phyloP scores from a whole-genome alignment of 2,888 invertebrate species.

The Sthenelais limicola region DNA sequence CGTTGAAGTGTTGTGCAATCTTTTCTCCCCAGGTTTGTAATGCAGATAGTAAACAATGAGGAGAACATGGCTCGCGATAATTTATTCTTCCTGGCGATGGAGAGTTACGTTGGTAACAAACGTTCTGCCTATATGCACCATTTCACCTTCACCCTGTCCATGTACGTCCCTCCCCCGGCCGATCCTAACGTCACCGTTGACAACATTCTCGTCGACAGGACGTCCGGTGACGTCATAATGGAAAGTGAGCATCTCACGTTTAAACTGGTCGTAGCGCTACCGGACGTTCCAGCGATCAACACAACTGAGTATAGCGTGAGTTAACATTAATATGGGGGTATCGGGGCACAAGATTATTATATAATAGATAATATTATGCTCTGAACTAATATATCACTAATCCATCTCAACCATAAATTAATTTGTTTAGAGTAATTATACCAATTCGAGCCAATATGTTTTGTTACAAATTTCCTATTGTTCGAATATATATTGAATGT shows the following conservation, averaged over 20 bases:
- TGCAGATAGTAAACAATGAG: slow-evolving; percentile 51
- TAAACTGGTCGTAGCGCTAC: slow-evolving; percentile 47
- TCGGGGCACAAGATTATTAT: background rate
- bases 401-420: too few species aligned
- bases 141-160: slow-evolving; percentile 48
- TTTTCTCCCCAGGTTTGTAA: slow-evolving; percentile 50
- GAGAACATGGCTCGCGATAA: slow-evolving; percentile 31
- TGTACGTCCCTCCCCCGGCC: slow-evolving; percentile 29
- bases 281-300: slow-evolving; percentile 32
- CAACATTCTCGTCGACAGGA: background rate
- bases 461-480: too few species aligned
- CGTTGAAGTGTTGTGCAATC: too few species aligned
- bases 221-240: slow-evolving; percentile 53
- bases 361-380: too few species aligned
- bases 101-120: slow-evolving; percentile 55
- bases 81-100: slow-evolving; percentile 53
- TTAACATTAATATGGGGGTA: too few species aligned
- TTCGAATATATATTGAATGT: too few species aligned
- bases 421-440: too few species aligned
- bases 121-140: slow-evolving; percentile 53
- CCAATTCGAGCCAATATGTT: too few species aligned
- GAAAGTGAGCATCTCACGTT: slow-evolving; percentile 45
- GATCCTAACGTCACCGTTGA: slow-evolving; percentile 2
- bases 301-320: slow-evolving; percentile 16
- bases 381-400: too few species aligned